Base-by-base conservation (phyloP, 2,888 invertebrate species). In the Cerastis rubricosa region DNA sequence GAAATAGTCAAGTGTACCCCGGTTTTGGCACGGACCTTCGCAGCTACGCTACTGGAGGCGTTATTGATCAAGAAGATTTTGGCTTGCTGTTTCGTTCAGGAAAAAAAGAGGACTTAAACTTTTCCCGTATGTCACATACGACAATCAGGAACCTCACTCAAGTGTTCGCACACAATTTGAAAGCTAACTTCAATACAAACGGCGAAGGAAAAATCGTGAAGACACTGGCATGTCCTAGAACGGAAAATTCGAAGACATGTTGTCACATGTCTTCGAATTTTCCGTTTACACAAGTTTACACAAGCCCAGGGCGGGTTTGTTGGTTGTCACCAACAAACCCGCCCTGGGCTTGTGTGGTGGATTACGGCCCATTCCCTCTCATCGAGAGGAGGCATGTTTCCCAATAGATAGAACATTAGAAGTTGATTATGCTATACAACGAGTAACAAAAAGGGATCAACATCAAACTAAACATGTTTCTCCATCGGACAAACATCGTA, bases 11-110 rank as follows among this genome's bases (percentile, higher is more conserved):
- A 83, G 83, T 84, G 61, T 81, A 71, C 25, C 8, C 19, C 14
- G n/a, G 71, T 80, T 84, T 83, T 76, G 84, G 75, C 83, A 83
- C 83, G 83, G 61, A 70, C n/a, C 66, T 69, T 35, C 14, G 7
- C 4, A 54, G 66, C 45, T 22, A 22, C 43, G 11, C 45, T 19
- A 19, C 40, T 19, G 19, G 61, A 70, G 79, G 14, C n/a, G 8
- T n/a, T 78, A 73, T 78, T 61, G 74, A 80, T 80, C 51, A 65
- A 35, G 17, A 54, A n/a, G 57, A 43, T 2, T 79, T 57, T 49
- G 49, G 19, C 12, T 63, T 64, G 63, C 54, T 29, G 14, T 11
- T 71, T 71, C 14, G 9, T 49, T n/a, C 12, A 25, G 19, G 6
- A n/a, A n/a, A 57, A n/a, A 35, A 68, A 43, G 6, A 43, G 12